Percentiles rank a stretch among this genome's conserved stretches.
Conservation (phyloP, 2,888 invertebrate species). For the Helobdella robusta region DNA sequence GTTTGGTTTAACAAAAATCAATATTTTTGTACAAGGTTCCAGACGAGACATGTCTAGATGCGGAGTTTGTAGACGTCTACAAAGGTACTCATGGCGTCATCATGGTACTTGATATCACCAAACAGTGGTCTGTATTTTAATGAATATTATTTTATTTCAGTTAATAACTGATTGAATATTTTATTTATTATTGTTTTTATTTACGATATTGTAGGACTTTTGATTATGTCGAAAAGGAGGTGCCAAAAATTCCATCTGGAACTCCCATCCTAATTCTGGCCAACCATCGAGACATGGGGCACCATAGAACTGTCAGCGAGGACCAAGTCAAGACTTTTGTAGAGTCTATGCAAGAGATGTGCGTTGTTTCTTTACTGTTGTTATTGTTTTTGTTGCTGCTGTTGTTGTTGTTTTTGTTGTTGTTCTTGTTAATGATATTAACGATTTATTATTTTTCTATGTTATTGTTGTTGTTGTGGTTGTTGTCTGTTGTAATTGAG, state of each 20-base stretch:
- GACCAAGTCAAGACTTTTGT: constrained; percentile 65
- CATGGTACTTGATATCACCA: constrained; percentile 84
- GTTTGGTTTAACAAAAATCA: not conserved
- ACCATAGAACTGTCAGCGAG: constrained; percentile 72
- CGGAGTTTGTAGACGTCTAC: constrained; percentile 88
- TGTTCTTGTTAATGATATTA: not conserved
- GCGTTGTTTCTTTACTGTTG: too few species aligned
- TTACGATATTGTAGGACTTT: constrained; percentile 63
- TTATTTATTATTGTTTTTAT: not conserved
- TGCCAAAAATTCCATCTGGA: constrained; percentile 61
- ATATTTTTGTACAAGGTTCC: constrained; percentile 18
- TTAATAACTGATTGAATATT: not conserved
- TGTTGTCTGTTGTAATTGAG: too few species aligned
- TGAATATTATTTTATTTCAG: not conserved
- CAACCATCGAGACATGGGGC: constrained; percentile 93
- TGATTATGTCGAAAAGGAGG: constrained; percentile 80
- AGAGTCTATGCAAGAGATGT: constrained; percentile 55
- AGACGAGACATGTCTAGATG: constrained; percentile 62
- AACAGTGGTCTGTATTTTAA: constrained; percentile 63
- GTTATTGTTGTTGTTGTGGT: too few species aligned
- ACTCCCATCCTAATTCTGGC: constrained; percentile 76
- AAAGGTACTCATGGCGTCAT: constrained; percentile 90
- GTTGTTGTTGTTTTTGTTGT: too few species aligned
- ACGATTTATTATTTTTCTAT: not conserved
- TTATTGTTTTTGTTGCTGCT: too few species aligned